phyloP scores from a whole-genome alignment of 1,140 invertebrate species.

The Frieseomelitta varia region DNA sequence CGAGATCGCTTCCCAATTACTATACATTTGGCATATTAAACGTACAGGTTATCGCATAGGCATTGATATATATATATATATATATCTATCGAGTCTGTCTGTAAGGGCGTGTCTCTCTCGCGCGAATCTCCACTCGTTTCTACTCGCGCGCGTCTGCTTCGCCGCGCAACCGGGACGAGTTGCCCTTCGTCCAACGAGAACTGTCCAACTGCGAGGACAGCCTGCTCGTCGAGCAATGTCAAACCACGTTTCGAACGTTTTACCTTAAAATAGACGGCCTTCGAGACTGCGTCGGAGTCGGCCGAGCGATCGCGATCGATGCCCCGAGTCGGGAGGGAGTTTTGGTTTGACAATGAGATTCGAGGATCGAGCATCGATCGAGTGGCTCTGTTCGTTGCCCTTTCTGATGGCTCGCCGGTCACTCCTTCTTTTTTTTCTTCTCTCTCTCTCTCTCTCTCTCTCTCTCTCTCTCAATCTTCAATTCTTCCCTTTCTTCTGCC shows the following conservation, averaged over 20 bases:
- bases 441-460: neutral
- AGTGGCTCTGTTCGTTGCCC: neutral
- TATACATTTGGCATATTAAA: conserved; percentile 82
- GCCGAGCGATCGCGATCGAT: conserved; percentile 28
- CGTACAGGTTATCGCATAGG: conserved; percentile 80
- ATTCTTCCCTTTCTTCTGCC: neutral
- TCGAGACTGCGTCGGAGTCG: conserved; percentile 8
- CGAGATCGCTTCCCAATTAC: conserved; percentile 74
- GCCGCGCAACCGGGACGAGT: conserved; percentile 26
- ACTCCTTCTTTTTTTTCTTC: neutral
- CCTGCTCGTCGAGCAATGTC: conserved; percentile 45
- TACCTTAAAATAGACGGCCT: conserved; percentile 37
- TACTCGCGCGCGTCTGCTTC: neutral
- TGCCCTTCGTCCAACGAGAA: conserved; percentile 37
- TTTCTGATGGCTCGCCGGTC: neutral
- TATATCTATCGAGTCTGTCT: conserved; percentile 51
- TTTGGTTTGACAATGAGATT: neutral
- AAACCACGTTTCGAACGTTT: conserved; percentile 53
- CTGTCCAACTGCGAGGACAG: conserved; percentile 7
- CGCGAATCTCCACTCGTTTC: neutral
- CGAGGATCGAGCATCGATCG: conserved; percentile 13
- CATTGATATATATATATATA: conserved; percentile 75
- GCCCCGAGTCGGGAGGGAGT: neutral
- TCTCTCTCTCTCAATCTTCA: too few relatives aligned
- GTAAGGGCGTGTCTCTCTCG: neutral